phyloP scores from a whole-genome alignment of 2,797 vertebrate genomes.

The Myotis planiceps region DNA sequence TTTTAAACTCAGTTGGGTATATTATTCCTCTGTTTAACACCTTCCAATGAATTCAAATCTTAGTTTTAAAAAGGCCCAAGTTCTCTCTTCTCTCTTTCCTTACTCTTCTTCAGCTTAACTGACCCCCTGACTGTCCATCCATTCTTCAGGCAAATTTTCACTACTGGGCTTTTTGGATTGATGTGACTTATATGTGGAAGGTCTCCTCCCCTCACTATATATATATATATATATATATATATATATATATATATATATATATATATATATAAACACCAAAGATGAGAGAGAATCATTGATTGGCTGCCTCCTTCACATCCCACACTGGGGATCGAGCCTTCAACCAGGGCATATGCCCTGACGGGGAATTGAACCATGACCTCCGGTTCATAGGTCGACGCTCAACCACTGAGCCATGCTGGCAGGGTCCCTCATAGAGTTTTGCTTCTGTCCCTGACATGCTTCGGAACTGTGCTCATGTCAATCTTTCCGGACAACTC shows the following conservation, averaged over 20 bases:
- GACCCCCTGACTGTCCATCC: not conserved
- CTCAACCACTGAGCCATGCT: no score
- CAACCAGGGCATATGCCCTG: no score
- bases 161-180: not conserved
- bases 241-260: no score
- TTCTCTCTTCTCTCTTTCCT: not conserved
- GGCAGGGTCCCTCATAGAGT: accelerated
- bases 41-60: not conserved
- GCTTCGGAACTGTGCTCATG: not conserved
- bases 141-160: not conserved
- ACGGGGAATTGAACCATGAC: no score
- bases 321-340: no score
- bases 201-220: no score
- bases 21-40: not conserved
- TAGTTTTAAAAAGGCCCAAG: not conserved
- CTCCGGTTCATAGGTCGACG: no score
- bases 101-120: not conserved
- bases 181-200: not conserved
- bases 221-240: no score
- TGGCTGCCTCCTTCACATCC: no score
- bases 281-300: no score
- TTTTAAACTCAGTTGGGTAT: not conserved
- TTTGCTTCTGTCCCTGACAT: not conserved
- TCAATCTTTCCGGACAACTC: not conserved
- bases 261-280: no score